Conservation (phyloP, 2,888 invertebrate genomes). For the Eilema sororculum region DNA sequence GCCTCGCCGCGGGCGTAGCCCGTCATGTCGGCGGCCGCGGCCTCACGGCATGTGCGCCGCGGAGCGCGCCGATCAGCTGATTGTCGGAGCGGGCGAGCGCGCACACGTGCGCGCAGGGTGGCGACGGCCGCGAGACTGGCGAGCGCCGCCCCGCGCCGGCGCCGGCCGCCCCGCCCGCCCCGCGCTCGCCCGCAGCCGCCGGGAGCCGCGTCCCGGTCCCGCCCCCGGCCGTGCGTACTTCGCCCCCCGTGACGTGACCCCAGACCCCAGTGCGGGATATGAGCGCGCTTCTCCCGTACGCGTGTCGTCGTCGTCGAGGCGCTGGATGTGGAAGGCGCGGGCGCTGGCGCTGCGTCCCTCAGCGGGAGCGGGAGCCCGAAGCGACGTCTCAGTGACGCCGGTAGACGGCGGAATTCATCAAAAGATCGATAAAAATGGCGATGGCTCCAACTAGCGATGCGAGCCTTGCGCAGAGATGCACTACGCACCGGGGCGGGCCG, state of each 20-base stretch:
- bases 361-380: slow-evolving; percentile 31
- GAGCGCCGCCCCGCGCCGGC: slow-evolving; percentile 66
- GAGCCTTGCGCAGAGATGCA: slow-evolving; percentile 69
- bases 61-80: slow-evolving; percentile 83
- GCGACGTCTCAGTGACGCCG: slow-evolving; percentile 34
- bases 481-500: slow-evolving; percentile 54
- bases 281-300: slow-evolving; percentile 7
- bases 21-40: slow-evolving; percentile 82
- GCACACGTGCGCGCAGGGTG: slow-evolving; percentile 72
- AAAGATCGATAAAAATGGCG: slow-evolving; percentile 74
- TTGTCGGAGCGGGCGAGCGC: slow-evolving; percentile 66
- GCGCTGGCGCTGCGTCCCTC: slow-evolving; percentile 30
- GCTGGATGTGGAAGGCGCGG: not conserved
- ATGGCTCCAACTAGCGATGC: slow-evolving; percentile 55
- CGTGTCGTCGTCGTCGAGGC: not conserved
- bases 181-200: slow-evolving; percentile 50
- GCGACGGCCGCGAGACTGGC: slow-evolving; percentile 76
- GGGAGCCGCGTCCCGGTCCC: slow-evolving; percentile 45
- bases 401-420: slow-evolving; percentile 52
- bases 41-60: slow-evolving; percentile 85
- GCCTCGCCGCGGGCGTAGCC: slow-evolving; percentile 84
- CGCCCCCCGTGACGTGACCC: no score
- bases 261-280: slow-evolving; percentile 19
- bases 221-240: slow-evolving; percentile 39
- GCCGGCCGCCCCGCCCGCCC: slow-evolving; percentile 57